These are phyloP conservation scores for Apogon hyalosoma DNA, from an alignment of 2,797 vertebrate genomes.

Conservation along the genomic window DNA sequence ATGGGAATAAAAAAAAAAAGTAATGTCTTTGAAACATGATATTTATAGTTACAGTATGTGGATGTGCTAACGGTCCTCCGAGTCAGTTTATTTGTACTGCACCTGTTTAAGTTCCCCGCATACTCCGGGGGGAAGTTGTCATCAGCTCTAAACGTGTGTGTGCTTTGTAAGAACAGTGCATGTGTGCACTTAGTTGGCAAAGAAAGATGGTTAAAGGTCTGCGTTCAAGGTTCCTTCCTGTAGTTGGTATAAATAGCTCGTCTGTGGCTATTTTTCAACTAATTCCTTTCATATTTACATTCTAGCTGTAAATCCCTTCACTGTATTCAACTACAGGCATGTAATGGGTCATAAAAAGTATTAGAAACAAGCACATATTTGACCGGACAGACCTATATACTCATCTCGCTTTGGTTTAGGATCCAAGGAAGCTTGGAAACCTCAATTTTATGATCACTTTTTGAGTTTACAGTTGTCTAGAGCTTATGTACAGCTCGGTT, in stretches of 20 bases:
- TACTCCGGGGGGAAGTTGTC: constrained; percentile 60
- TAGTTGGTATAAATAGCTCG: constrained; percentile 25
- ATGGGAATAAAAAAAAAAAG: not conserved
- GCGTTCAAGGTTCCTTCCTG: constrained; percentile 36
- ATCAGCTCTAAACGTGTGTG: constrained; percentile 44
- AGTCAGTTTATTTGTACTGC: constrained; percentile 43
- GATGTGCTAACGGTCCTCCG: constrained; percentile 25
- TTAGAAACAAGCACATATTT: not conserved
- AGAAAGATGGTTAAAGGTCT: constrained; percentile 23
- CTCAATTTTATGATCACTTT: not conserved
- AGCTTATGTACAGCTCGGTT: too few species aligned
- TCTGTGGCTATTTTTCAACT: not conserved
- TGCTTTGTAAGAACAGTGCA: constrained; percentile 26
- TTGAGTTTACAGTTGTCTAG: too few species aligned
- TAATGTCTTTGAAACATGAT: not conserved
- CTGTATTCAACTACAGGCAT: not conserved
- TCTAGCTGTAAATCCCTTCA: not conserved
- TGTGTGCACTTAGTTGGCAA: constrained; percentile 21
- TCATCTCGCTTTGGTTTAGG: not conserved
- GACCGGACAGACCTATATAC: not conserved
- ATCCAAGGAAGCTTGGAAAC: not conserved
- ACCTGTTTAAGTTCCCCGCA: constrained; percentile 62
- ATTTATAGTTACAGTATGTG: constrained; percentile 33
- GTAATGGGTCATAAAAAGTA: not conserved
- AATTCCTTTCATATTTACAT: not conserved